Conservation (phyloP, 2,797 vertebrate genomes). For the Oreochromis mossambicus region DNA sequence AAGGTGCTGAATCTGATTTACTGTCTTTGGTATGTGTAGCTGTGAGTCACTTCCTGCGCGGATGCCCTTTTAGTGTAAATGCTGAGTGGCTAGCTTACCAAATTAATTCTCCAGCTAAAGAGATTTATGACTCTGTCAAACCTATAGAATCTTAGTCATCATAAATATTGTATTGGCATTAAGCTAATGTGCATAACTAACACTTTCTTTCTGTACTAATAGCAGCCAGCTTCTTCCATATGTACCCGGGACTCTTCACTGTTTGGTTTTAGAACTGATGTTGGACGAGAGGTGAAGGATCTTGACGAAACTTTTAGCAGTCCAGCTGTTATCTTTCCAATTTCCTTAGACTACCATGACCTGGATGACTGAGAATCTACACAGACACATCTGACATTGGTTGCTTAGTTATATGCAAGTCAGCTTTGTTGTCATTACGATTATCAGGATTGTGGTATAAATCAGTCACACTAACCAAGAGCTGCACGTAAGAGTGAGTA, state of each 20-base stretch:
- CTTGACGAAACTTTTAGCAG: accelerated
- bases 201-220: not conserved
- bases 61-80: not conserved
- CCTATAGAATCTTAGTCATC: not conserved
- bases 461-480: not conserved
- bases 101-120: not conserved
- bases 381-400: not conserved
- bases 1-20: not conserved
- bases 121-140: not conserved
- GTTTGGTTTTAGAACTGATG: not conserved
- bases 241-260: not conserved
- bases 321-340: not conserved
- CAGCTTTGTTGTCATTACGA: not conserved
- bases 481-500: not conserved
- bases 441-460: not conserved
- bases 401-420: not conserved
- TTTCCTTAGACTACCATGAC: not conserved
- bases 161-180: not conserved
- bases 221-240: not conserved
- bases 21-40: not conserved
- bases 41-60: not conserved
- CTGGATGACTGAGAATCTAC: not conserved
- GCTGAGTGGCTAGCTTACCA: not conserved
- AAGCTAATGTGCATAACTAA: not conserved
- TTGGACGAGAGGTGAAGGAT: not conserved